phyloP scores from a whole-genome alignment of 2,888 invertebrate genomes.

The Melikaiella ostensackeni region DNA sequence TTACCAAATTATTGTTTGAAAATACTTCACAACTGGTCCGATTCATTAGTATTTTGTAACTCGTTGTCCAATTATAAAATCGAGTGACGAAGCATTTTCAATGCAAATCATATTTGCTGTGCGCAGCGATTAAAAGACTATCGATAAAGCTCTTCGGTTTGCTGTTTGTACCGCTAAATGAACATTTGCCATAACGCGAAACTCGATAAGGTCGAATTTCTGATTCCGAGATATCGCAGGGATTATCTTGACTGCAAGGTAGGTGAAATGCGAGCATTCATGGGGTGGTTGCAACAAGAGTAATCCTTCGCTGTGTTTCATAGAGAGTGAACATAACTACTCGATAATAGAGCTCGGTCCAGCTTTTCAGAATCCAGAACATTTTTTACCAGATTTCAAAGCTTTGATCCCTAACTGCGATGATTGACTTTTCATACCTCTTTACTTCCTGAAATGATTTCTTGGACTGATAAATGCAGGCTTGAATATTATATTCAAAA shows the following conservation, averaged over 20 bases:
- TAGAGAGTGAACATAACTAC: background rate
- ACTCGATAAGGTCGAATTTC: slow-evolving; percentile 24
- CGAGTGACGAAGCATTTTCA: background rate
- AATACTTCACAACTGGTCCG: too few species aligned
- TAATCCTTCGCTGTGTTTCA: slow-evolving; percentile 20
- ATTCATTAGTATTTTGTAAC: background rate
- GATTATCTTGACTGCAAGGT: slow-evolving; percentile 22
- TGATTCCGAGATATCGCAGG: slow-evolving; percentile 16
- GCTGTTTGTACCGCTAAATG: slow-evolving; percentile 5
- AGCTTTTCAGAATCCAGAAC: background rate
- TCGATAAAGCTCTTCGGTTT: background rate
- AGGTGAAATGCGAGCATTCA: slow-evolving; percentile 27
- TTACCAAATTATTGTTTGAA: too few species aligned
- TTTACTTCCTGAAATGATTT: too few species aligned
- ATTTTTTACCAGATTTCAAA: background rate
- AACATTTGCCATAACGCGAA: slow-evolving; percentile 26
- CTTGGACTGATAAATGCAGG: too few species aligned
- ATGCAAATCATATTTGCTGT: background rate
- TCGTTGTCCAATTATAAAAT: background rate
- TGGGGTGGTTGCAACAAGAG: slow-evolving; percentile 19
- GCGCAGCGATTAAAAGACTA: background rate
- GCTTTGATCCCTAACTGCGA: background rate
- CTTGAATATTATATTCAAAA: too few species aligned
- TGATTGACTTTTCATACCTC: too few species aligned
- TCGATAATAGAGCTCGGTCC: background rate